phyloP scores from a whole-genome alignment of 2,797 vertebrate species.

The Morelia viridis region DNA sequence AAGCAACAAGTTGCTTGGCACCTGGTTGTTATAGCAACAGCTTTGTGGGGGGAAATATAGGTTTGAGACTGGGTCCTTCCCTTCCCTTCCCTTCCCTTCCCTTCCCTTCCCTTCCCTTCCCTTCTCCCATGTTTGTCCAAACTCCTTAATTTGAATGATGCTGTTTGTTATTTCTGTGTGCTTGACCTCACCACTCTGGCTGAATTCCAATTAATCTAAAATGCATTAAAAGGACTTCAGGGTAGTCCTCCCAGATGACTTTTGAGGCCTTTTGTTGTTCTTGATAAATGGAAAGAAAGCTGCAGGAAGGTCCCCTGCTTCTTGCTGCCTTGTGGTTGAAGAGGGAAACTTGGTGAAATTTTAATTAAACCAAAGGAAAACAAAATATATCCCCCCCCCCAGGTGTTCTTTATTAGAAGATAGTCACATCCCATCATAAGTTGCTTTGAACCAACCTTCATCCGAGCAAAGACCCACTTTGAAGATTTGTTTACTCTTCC shows the following conservation, averaged over 20 bases:
- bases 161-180: background rate
- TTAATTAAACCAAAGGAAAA: background rate
- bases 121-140: background rate
- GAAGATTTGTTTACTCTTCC: background rate
- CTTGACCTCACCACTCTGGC: background rate
- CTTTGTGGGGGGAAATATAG: background rate
- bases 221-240: constrained; percentile 16
- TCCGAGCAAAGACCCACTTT: background rate
- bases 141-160: background rate
- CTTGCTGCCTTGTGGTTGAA: background rate
- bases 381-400: background rate
- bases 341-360: background rate
- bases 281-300: constrained; percentile 17
- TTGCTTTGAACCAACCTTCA: background rate
- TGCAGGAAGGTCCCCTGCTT: constrained; percentile 5
- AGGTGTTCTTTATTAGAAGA: background rate
- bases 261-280: background rate
- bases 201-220: constrained; percentile 25
- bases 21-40: background rate
- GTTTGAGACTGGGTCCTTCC: constrained; percentile 8
- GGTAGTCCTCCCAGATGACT: constrained; percentile 12
- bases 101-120: background rate
- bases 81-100: background rate
- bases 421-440: background rate
- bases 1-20: too few species aligned